Conservation (phyloP, 2,888 invertebrate genomes). For the Tortricodes alternella region DNA sequence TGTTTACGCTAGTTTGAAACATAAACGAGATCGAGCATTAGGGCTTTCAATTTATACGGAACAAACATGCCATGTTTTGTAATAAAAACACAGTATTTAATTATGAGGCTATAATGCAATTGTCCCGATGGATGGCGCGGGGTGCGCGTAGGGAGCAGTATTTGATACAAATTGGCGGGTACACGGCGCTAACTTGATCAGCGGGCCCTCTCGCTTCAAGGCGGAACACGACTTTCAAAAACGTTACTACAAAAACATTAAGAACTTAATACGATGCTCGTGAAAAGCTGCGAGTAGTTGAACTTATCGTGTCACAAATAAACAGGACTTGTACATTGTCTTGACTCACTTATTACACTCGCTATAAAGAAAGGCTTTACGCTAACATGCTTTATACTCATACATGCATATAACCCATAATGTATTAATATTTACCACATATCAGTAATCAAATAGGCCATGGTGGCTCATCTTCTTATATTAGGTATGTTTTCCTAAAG, state of each 20-base stretch:
- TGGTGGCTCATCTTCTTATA: no score
- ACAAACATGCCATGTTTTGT: slow-evolving; percentile 55
- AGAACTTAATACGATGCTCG: background rate
- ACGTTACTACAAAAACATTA: background rate
- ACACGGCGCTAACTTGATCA: slow-evolving; percentile 80
- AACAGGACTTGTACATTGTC: no score
- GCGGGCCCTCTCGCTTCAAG: slow-evolving; percentile 36
- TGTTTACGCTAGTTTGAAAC: slow-evolving; percentile 19
- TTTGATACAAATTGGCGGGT: slow-evolving; percentile 74
- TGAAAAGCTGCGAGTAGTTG: background rate
- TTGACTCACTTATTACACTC: no score
- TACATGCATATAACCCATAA: no score
- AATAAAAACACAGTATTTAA: slow-evolving; percentile 66
- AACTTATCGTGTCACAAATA: no score
- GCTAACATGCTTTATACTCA: no score
- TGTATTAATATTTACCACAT: no score
- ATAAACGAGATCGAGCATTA: slow-evolving; percentile 21
- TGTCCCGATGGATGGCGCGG: slow-evolving; percentile 54
- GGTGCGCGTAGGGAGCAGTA: slow-evolving; percentile 47
- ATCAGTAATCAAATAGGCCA: no score
- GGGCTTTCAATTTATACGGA: slow-evolving; percentile 27
- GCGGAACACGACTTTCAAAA: background rate
- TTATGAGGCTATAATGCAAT: slow-evolving; percentile 66
- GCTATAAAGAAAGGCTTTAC: no score
- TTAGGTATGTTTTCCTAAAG: no score